Evolutionary conservation across 2,888 invertebrate genomes (phyloP).

Genomic region (Pristionchus japonicus): DNA sequence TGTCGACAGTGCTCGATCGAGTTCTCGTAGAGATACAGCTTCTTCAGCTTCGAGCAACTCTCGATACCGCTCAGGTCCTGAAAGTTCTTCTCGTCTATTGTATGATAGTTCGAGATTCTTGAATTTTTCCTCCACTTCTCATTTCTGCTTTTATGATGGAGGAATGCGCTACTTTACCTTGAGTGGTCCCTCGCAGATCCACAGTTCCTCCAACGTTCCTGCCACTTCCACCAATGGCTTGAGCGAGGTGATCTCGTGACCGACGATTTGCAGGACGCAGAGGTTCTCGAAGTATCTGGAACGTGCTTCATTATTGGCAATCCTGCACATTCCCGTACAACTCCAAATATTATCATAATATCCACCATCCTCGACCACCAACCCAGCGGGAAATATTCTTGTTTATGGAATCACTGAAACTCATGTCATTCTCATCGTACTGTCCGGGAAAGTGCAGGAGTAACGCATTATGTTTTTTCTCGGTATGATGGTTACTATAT

Average conservation of each 20-base stretch:
- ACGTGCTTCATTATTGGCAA: background rate
- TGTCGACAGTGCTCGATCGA: constrained; percentile 59
- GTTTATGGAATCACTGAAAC: too few species aligned
- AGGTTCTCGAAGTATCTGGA: constrained; percentile 37
- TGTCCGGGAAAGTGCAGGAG: too few species aligned
- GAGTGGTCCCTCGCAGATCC: constrained; percentile 68
- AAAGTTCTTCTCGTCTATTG: too few species aligned
- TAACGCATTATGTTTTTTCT: too few species aligned
- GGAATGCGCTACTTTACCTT: constrained; percentile 51
- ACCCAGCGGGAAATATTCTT: too few species aligned
- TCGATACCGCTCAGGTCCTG: constrained; percentile 67
- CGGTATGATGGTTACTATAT: too few species aligned
- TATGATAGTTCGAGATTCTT: too few species aligned
- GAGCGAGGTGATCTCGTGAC: constrained; percentile 65
- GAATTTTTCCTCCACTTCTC: background rate
- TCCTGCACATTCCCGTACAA: too few species aligned
- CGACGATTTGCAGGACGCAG: constrained; percentile 51
- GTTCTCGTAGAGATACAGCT: constrained; percentile 67
- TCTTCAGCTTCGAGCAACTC: constrained; percentile 59
- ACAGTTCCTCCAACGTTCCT: constrained; percentile 66
- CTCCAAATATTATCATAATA: too few species aligned
- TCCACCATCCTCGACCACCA: too few species aligned
- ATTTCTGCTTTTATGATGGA: too few species aligned
- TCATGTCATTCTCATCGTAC: too few species aligned
- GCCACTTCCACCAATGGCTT: constrained; percentile 67